These are phyloP conservation scores for Pangasius larnaudii DNA, from an alignment of 2,797 vertebrate genomes.

Conservation along the genomic window DNA sequence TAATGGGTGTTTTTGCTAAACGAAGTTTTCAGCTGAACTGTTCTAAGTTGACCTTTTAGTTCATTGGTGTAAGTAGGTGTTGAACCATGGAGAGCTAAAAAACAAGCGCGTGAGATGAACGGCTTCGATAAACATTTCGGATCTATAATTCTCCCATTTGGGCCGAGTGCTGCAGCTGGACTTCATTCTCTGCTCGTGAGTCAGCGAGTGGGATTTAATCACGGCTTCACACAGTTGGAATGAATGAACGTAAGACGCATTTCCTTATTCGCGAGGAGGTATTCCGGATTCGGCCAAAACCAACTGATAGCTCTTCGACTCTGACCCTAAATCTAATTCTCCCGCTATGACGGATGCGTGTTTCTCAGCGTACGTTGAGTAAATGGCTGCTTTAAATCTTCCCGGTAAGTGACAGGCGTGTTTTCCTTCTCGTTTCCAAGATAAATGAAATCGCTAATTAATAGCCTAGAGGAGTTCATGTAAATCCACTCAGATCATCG, in stretches of 20 bases:
- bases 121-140: constrained; percentile 14
- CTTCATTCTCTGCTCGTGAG: constrained; percentile 17
- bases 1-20: not conserved
- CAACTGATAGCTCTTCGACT: constrained; percentile 53
- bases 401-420: constrained; percentile 47
- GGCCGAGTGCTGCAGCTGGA: constrained; percentile 25
- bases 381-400: constrained; percentile 50
- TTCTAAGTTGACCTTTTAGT: not conserved
- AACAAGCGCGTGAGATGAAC: constrained; percentile 16
- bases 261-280: constrained; percentile 46
- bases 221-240: constrained; percentile 43
- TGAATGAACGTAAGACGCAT: constrained; percentile 51
- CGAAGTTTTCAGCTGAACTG: not conserved
- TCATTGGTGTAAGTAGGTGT: constrained; percentile 13
- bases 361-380: constrained; percentile 41
- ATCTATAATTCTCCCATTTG: constrained; percentile 13
- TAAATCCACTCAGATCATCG: constrained; percentile 51
- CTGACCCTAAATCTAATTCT: constrained; percentile 40
- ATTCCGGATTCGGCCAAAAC: constrained; percentile 49
- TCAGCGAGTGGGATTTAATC: constrained; percentile 35
- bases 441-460: constrained; percentile 62
- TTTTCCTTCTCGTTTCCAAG: constrained; percentile 55
- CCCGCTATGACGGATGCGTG: constrained; percentile 41
- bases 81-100: constrained; percentile 11
- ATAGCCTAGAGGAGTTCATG: constrained; percentile 49